Conservation (phyloP, 1,140 invertebrate species). For the Lordiphosa mommai region DNA sequence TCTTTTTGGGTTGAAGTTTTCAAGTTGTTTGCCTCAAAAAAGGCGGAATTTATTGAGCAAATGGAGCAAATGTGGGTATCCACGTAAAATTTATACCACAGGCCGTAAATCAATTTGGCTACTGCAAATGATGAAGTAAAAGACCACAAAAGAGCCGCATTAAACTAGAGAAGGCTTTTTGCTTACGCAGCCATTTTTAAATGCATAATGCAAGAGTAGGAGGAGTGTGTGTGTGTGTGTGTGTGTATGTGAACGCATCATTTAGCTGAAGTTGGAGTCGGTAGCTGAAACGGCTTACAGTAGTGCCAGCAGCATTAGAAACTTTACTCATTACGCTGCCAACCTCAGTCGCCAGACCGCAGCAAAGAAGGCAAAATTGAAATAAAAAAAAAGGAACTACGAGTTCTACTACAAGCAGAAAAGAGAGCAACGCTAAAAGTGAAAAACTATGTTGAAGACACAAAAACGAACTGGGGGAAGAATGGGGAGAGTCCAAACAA, state of each 20-base stretch:
- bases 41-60: slow-evolving; percentile 44
- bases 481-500: slow-evolving; percentile 21
- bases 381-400: slow-evolving; percentile 14
- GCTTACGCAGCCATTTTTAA: slow-evolving; percentile 66
- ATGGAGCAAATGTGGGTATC: slow-evolving; percentile 18
- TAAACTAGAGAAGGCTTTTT: slow-evolving; percentile 33
- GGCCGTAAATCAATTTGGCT: slow-evolving; percentile 65
- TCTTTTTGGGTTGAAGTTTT: slow-evolving; percentile 20
- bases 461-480: slow-evolving; percentile 4
- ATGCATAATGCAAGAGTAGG: slow-evolving; percentile 61
- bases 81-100: slow-evolving; percentile 11
- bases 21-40: slow-evolving; percentile 40
- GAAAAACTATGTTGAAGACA: slow-evolving; percentile 70
- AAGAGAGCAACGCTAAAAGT: slow-evolving; percentile 58
- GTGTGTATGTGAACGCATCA: slow-evolving; percentile 35
- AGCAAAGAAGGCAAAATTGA: slow-evolving; percentile 40
- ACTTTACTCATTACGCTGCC: slow-evolving; percentile 74
- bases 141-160: slow-evolving; percentile 51
- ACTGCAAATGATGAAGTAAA: slow-evolving; percentile 10
- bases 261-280: slow-evolving; percentile 33
- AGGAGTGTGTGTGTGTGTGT: slow-evolving; percentile 24
- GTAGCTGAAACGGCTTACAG: slow-evolving; percentile 48
- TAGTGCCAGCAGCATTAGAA: slow-evolving; percentile 71
- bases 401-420: not conserved
- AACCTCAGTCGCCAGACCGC: slow-evolving; percentile 62